These are phyloP conservation scores for Acrocephalus arundinaceus DNA, from an alignment of 2,113 vertebrate genomes.

Conservation along the genomic window DNA sequence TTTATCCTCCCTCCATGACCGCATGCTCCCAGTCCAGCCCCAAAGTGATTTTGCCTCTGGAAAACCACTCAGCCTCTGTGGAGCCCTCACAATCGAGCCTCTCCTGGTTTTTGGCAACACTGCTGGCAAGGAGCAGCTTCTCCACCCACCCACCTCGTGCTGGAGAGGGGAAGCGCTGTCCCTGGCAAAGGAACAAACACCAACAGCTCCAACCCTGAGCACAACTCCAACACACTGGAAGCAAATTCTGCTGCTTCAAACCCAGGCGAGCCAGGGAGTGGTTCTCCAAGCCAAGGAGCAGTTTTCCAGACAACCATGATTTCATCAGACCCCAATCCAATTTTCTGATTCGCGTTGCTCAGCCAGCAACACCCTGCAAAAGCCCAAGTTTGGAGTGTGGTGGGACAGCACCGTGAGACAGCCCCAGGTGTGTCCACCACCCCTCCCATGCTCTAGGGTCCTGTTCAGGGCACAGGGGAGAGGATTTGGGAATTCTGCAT, in stretches of 20 bases:
- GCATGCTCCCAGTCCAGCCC: neutral
- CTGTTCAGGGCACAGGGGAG: neutral
- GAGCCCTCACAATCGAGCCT: neutral
- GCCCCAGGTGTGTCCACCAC: neutral
- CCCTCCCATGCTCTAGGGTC: neutral
- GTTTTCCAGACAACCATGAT: neutral
- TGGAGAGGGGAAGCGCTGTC: neutral
- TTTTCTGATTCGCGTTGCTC: neutral
- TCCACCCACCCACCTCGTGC: neutral
- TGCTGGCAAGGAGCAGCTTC: neutral
- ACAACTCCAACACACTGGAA: neutral
- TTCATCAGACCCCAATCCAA: neutral
- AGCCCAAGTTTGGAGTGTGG: neutral
- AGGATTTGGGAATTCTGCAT: accelerated
- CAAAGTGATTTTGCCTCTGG: neutral
- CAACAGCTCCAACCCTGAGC: accelerated
- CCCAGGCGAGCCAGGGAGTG: neutral
- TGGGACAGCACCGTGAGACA: neutral
- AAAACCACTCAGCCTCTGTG: neutral
- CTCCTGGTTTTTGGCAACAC: neutral
- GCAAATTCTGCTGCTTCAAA: neutral
- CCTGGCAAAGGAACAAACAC: neutral
- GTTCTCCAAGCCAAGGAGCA: neutral
- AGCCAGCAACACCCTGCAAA: neutral
- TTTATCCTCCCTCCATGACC: neutral